phyloP scores from a whole-genome alignment of 2,797 vertebrate genomes.

The Heteromormyrus szaboi region DNA sequence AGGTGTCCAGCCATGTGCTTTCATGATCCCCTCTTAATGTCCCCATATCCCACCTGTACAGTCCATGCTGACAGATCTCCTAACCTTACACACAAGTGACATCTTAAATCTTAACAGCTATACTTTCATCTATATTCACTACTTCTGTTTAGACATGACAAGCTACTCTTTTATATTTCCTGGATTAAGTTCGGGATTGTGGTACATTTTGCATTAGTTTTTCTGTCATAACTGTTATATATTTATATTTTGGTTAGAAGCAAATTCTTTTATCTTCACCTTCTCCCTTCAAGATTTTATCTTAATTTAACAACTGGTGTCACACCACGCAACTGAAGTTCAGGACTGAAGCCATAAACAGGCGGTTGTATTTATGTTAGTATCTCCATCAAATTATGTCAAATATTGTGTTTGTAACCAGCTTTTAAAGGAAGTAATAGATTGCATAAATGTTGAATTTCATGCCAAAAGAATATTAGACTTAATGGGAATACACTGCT shows the following conservation, averaged over 20 bases:
- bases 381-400: neutral
- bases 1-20: neutral
- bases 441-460: neutral
- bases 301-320: neutral
- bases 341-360: neutral
- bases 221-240: neutral
- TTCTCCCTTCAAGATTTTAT: neutral
- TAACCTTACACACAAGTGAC: neutral
- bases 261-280: neutral
- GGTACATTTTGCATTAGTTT: neutral
- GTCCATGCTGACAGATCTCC: neutral
- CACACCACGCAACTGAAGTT: neutral
- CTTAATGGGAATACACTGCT: neutral
- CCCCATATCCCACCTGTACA: neutral
- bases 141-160: neutral
- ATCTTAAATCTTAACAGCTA: neutral
- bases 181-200: neutral
- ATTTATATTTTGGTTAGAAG: neutral
- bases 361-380: neutral
- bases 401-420: neutral
- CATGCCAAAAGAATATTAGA: neutral
- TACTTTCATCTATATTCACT: neutral
- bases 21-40: neutral
- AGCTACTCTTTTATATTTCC: neutral
- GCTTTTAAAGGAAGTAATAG: neutral